These are phyloP conservation scores for Lithobius niger DNA, from an alignment of 1,140 invertebrate species.

Conservation along the genomic window DNA sequence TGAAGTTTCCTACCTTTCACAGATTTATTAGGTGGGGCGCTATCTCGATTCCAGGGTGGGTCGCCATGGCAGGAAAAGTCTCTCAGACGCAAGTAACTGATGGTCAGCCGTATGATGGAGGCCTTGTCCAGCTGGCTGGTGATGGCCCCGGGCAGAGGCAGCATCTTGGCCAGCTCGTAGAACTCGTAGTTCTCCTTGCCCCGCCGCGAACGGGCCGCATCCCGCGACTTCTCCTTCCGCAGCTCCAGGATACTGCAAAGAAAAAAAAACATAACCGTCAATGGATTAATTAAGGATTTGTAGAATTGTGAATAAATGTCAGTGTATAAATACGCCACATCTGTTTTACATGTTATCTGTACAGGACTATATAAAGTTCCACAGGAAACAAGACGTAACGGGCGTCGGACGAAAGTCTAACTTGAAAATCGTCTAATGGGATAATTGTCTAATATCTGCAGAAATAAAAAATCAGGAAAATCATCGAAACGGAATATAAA, in stretches of 20 bases:
- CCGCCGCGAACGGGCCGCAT: slow-evolving; percentile 82
- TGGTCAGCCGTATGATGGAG: slow-evolving; percentile 94
- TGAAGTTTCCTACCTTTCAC: slow-evolving; percentile 67
- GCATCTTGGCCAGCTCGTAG: slow-evolving; percentile 94
- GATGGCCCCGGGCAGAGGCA: slow-evolving; percentile 89
- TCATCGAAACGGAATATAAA: too few relatives aligned
- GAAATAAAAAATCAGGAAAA: too few relatives aligned
- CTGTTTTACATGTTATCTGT: too few relatives aligned
- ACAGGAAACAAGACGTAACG: too few relatives aligned
- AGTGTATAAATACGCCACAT: too few relatives aligned
- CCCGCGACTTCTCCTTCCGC: slow-evolving; percentile 90
- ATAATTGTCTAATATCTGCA: too few relatives aligned
- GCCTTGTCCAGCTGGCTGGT: slow-evolving; percentile 97
- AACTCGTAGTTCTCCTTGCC: slow-evolving; percentile 98
- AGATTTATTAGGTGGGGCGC: slow-evolving; percentile 54
- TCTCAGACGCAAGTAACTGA: slow-evolving; percentile 88
- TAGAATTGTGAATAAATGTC: too few relatives aligned
- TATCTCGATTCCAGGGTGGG: slow-evolving; percentile 69
- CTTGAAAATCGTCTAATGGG: too few relatives aligned
- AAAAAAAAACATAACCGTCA: slow-evolving; percentile 11
- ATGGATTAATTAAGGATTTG: too few relatives aligned
- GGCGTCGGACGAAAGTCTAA: too few relatives aligned
- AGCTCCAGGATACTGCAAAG: slow-evolving; percentile 83
- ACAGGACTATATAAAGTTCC: too few relatives aligned
- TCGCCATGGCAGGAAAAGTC: slow-evolving; percentile 91